Conservation (phyloP, 2,888 invertebrate genomes). For the Lasioglossum morio region DNA sequence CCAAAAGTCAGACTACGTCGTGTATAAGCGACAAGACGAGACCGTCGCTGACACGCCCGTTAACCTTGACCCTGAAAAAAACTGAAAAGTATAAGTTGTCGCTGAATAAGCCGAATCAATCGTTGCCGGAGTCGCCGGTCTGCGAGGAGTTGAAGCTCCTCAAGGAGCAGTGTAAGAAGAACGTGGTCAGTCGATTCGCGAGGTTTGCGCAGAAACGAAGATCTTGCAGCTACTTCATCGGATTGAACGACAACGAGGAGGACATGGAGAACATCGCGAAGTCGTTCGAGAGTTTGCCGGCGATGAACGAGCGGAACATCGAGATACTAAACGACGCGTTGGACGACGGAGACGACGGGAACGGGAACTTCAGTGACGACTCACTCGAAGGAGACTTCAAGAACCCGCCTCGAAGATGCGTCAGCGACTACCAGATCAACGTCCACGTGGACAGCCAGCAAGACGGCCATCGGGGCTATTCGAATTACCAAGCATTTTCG, state of each 20-base stretch:
- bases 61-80: constrained; percentile 81
- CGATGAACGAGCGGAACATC: constrained; percentile 78
- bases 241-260: constrained; percentile 85
- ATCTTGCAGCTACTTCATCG: constrained; percentile 89
- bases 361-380: constrained; percentile 92
- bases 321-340: constrained; percentile 76
- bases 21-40: constrained; percentile 76
- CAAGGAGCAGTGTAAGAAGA: constrained; percentile 78
- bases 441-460: constrained; percentile 80
- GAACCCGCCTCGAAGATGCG: constrained; percentile 88
- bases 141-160: constrained; percentile 89
- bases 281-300: constrained; percentile 82
- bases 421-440: constrained; percentile 92
- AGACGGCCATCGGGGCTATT: constrained; percentile 65
- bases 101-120: constrained; percentile 86
- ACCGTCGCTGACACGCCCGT: constrained; percentile 74
- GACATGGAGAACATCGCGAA: constrained; percentile 77
- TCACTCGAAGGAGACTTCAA: constrained; percentile 89
- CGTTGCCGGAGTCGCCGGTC: constrained; percentile 93
- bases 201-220: constrained; percentile 85
- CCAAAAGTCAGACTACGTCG: constrained; percentile 80
- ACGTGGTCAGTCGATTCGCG: constrained; percentile 84
- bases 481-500: constrained; percentile 67
- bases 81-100: constrained; percentile 83
- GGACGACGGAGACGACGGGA: constrained; percentile 86